Base-by-base conservation (phyloP, 2,797 vertebrate species). In the Dicrostonyx torquatus region DNA sequence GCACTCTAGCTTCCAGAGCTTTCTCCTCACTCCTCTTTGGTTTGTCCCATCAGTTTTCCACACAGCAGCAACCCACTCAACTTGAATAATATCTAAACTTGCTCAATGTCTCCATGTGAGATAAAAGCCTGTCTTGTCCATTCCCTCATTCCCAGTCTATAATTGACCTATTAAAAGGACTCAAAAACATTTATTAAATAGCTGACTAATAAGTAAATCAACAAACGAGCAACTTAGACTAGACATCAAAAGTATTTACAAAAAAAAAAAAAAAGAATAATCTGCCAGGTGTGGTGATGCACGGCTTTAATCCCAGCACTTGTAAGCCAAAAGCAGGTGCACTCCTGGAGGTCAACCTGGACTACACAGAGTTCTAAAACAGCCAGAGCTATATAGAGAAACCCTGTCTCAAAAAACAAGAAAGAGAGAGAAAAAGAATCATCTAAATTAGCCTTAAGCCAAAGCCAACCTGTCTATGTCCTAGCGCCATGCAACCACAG, bases 11-110 rank as follows among this genome's bases (percentile, higher is more conserved):
- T 76, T 93, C 82, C 77, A 90, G 50, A 76, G 31, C 45, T 37
- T 73, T 68, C 48, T 85, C 72, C 50, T 95, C 77, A 48, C 43
- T 92, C 64, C 45, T 94, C 76, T 73, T 62, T 48, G 60, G 68
- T 85, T 66, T 24, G 17, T 48, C 43, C 66, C 66, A 76, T n/a
- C 37, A 5, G 20, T 48, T 87, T 50, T 15, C 64, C 31, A 89
- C n/a, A 53, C 3, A 72, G 29, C 50, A 92, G 76, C 64, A 45
- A 93, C 50, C 64, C 94, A 79, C 37, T 55, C 62, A 79, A 76
- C 48, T 55, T 86, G 45, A 79, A 55, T 40, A 80, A 50, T 48
- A 58, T 9, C 58, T 15, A 22, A 89, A 48, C 40, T 89, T 55
- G 58, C 1, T 31, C 58, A 55, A 26, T 1, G 73, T 45, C 87